Conservation (phyloP, 1,140 invertebrate species). For the Tetramorium alpestre region DNA sequence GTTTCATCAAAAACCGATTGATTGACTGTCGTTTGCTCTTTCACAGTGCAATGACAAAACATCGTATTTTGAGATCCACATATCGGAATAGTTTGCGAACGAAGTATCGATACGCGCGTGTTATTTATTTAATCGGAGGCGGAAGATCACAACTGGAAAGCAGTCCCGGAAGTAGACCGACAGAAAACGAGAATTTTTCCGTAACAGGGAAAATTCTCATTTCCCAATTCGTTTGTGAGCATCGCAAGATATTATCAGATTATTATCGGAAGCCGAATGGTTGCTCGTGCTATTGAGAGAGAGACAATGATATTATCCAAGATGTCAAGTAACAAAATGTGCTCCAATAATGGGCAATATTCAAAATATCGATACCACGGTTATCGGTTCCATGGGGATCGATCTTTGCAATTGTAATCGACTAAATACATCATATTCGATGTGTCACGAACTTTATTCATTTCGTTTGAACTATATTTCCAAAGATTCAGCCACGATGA, state of each 20-base stretch:
- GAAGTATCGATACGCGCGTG: neutral
- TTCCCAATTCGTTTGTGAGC: neutral
- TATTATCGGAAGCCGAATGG: conserved; percentile 30
- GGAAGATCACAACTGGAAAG: neutral
- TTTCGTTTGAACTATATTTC: neutral
- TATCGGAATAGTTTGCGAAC: neutral
- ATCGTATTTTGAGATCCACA: neutral
- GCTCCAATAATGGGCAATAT: conserved; percentile 4
- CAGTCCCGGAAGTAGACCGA: conserved; percentile 6
- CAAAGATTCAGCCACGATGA: neutral
- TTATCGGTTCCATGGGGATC: neutral
- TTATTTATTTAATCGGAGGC: conserved; percentile 16
- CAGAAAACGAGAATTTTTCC: conserved; percentile 41
- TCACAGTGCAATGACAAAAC: conserved; percentile 10
- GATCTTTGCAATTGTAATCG: neutral
- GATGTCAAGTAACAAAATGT: conserved; percentile 12
- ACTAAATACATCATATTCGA: neutral
- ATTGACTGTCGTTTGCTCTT: conserved; percentile 19
- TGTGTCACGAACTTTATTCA: neutral
- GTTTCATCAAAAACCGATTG: conserved; percentile 56
- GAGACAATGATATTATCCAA: neutral
- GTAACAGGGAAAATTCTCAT: conserved; percentile 17
- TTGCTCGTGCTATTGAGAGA: neutral
- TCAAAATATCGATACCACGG: neutral
- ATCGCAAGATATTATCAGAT: neutral